A percentile compares a stretch with the other conserved stretches of the same genome.
Evolutionary conservation across 1,140 invertebrate genomes (phyloP).

Genomic region (Aporrectodea caliginosa): DNA sequence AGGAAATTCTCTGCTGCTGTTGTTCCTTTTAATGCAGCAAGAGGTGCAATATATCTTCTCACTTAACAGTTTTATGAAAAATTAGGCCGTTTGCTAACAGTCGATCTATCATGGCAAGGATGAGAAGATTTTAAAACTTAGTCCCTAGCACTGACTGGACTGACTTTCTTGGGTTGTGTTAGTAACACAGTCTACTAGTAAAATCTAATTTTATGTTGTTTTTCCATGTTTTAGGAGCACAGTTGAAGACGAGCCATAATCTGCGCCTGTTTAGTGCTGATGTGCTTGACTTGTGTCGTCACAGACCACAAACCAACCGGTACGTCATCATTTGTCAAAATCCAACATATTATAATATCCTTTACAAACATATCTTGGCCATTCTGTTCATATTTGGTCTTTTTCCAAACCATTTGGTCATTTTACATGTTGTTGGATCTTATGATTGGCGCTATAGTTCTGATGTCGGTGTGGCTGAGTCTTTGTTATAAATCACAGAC

Average conservation of each 20-base stretch:
- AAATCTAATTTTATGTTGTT: too few species aligned
- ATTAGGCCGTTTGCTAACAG: too few species aligned
- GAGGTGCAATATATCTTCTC: too few species aligned
- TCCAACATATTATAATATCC: not conserved
- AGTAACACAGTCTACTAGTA: too few species aligned
- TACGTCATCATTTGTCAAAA: constrained; percentile 32
- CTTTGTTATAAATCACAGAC: not conserved
- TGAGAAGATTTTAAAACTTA: too few species aligned
- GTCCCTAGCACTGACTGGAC: too few species aligned
- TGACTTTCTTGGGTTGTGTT: too few species aligned
- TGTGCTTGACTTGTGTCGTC: constrained; percentile 77
- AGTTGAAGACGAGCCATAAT: constrained; percentile 98
- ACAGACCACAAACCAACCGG: constrained; percentile 52
- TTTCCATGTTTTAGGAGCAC: too few species aligned
- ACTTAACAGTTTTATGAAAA: too few species aligned
- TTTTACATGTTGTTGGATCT: not conserved
- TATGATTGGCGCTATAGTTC: not conserved
- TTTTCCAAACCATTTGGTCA: not conserved
- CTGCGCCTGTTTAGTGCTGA: constrained; percentile 82
- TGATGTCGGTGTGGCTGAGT: not conserved
- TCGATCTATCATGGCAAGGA: too few species aligned
- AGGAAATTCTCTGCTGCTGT: too few species aligned
- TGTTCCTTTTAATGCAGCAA: too few species aligned
- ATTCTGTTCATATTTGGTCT: not conserved
- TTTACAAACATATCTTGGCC: not conserved